Evolutionary conservation across 2,797 vertebrate species (phyloP).

Genomic region (Alcedo atthis): DNA sequence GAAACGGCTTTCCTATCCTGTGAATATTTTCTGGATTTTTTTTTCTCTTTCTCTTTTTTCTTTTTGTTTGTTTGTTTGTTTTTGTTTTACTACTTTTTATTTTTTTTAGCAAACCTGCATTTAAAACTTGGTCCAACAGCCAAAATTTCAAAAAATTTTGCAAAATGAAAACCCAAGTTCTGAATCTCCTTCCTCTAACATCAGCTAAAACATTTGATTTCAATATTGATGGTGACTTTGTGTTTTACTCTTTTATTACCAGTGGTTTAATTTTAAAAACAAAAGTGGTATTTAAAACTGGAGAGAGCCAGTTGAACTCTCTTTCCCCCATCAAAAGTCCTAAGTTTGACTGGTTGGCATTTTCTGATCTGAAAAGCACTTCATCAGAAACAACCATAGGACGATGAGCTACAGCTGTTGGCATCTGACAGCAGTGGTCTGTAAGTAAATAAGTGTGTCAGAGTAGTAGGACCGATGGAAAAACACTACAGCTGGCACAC

Average conservation of each 20-base stretch:
- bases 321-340: neutral
- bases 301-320: constrained; percentile 17
- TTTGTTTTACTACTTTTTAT: neutral
- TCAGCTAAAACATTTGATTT: constrained; percentile 46
- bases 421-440: constrained; percentile 6
- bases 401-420: constrained; percentile 47
- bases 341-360: neutral
- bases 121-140: constrained; percentile 60
- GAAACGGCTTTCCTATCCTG: constrained; percentile 68
- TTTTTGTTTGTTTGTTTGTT: constrained; percentile 18
- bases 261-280: constrained; percentile 55
- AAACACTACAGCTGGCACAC: constrained; percentile 10
- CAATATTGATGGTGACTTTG: constrained; percentile 11
- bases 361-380: constrained; percentile 45
- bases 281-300: constrained; percentile 47
- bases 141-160: constrained; percentile 54
- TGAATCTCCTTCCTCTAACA: constrained; percentile 31
- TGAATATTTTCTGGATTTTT: constrained; percentile 63
- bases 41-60: neutral
- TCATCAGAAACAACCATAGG: neutral
- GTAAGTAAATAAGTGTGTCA: neutral
- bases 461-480: neutral
- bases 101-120: constrained; percentile 47
- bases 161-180: constrained; percentile 40
- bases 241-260: constrained; percentile 42